Percentiles rank a stretch among this genome's conserved stretches.
Evolutionary conservation across 2,113 vertebrate genomes (phyloP).

Genomic region (Dromiciops gliroides): DNA sequence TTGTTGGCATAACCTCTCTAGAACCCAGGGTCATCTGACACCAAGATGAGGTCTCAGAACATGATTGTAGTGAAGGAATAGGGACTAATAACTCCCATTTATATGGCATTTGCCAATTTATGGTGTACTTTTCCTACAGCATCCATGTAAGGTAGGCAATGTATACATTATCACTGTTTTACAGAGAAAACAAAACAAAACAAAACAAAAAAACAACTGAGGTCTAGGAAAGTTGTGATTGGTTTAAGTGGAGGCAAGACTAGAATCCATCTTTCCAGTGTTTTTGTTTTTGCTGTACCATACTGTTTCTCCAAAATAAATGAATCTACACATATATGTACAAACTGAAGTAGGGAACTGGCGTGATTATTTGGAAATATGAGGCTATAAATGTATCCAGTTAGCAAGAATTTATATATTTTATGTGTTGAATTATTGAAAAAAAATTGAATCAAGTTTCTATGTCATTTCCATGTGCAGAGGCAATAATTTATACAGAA

Average conservation of each 20-base stretch:
- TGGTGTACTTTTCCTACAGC: background rate
- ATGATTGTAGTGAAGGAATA: background rate
- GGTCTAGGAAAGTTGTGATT: background rate
- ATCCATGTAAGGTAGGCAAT: background rate
- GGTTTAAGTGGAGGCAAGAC: background rate
- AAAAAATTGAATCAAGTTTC: background rate
- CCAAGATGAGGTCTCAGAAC: background rate
- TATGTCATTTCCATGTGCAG: background rate
- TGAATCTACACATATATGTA: background rate
- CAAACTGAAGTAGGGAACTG: background rate
- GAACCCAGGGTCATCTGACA: background rate
- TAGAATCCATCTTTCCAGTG: background rate
- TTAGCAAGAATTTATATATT: background rate
- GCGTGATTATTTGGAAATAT: background rate
- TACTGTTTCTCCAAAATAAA: background rate
- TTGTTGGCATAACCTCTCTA: background rate
- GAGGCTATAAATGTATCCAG: background rate
- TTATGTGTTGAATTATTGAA: background rate
- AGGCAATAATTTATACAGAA: background rate
- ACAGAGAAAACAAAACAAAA: no score
- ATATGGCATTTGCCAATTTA: background rate
- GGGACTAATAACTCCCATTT: background rate
- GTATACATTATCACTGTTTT: background rate
- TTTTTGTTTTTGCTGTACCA: background rate
- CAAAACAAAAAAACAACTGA: background rate